Percentiles rank a stretch among this genome's conserved stretches.
phyloP scores from a whole-genome alignment of 2,113 vertebrate genomes.

The Heterotilapia buettikoferi region DNA sequence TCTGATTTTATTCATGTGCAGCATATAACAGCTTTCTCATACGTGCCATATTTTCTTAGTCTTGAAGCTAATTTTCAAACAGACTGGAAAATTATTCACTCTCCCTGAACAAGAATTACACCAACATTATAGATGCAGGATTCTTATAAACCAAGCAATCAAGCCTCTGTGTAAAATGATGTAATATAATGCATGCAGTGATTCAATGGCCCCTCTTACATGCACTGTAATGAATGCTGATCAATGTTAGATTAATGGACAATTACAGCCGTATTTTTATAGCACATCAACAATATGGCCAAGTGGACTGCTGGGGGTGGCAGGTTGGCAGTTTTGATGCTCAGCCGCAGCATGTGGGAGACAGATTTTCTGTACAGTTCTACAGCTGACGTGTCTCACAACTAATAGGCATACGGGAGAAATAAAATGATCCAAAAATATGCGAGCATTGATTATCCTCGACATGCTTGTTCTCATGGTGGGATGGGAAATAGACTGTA shows the following conservation, averaged over 20 bases:
- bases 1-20: background rate
- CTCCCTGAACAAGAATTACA: background rate
- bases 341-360: background rate
- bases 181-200: slow-evolving; percentile 26
- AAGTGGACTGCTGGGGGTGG: slow-evolving; percentile 6
- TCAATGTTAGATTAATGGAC: slow-evolving; percentile 66
- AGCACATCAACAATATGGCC: slow-evolving; percentile 55
- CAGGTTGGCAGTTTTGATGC: background rate
- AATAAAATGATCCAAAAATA: slow-evolving; percentile 31
- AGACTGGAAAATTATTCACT: background rate
- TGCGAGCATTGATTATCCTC: slow-evolving; percentile 21
- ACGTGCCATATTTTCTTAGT: background rate
- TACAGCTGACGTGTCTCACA: background rate
- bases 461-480: background rate
- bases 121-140: background rate
- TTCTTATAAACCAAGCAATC: slow-evolving; percentile 47
- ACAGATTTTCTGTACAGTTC: background rate
- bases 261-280: slow-evolving; percentile 57
- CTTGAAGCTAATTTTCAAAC: background rate
- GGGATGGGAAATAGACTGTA: background rate
- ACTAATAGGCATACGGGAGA: background rate
- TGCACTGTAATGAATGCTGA: slow-evolving; percentile 52
- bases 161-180: slow-evolving; percentile 30
- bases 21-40: background rate
- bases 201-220: slow-evolving; percentile 27